These are phyloP conservation scores for Pipistrellus nathusii DNA, from an alignment of 2,797 vertebrate species.

Conservation along the genomic window DNA sequence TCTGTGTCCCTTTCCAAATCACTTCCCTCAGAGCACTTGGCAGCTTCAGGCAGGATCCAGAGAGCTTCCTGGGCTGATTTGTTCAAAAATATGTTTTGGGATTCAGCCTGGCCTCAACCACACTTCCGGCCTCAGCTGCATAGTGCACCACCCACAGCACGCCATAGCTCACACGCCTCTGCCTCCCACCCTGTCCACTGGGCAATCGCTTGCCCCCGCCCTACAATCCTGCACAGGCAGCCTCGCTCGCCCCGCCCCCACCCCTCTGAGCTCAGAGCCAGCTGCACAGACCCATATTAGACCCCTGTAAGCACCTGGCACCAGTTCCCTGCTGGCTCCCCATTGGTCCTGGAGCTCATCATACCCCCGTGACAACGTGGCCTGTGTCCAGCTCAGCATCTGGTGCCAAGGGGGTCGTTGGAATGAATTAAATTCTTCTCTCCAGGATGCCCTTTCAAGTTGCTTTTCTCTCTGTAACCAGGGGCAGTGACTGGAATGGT, in stretches of 20 bases:
- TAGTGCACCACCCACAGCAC: fast-evolving
- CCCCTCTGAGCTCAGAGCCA: neutral
- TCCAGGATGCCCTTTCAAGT: neutral
- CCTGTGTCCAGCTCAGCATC: neutral
- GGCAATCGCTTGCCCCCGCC: neutral
- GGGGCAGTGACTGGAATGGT: slow-evolving; percentile 25
- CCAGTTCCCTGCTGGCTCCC: neutral
- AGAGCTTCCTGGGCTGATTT: neutral
- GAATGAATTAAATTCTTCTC: slow-evolving; percentile 36
- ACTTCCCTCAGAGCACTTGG: neutral
- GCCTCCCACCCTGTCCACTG: neutral
- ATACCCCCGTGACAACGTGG: neutral
- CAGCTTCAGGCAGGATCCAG: neutral
- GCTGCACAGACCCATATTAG: neutral
- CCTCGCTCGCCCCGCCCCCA: neutral
- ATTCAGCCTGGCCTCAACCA: neutral
- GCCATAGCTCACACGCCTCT: neutral
- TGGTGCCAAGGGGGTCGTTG: neutral
- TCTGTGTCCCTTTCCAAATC: neutral
- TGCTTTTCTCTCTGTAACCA: slow-evolving; percentile 32
- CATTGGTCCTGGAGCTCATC: neutral
- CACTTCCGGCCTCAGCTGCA: neutral
- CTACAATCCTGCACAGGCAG: neutral
- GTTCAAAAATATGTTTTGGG: neutral
- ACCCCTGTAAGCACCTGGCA: neutral